Conservation (phyloP, 2,113 vertebrate species). For the Bubo bubo region DNA sequence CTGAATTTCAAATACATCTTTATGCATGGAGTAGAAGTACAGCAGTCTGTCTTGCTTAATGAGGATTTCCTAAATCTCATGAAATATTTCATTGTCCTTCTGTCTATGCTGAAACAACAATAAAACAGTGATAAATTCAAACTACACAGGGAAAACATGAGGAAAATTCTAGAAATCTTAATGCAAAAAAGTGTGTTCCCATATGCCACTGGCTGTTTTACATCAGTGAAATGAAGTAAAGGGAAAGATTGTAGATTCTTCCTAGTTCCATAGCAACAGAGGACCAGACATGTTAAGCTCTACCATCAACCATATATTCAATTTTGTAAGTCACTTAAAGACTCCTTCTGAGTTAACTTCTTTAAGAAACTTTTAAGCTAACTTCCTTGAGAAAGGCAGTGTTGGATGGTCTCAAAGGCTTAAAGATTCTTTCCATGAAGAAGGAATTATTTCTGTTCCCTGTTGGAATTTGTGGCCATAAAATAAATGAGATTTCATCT, state of each 20-base stretch:
- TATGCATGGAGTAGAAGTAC: neutral
- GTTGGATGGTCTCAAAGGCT: neutral
- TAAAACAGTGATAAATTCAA: neutral
- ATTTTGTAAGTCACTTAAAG: neutral
- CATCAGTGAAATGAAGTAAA: neutral
- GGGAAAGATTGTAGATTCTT: neutral
- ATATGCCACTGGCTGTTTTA: neutral
- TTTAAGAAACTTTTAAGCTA: neutral
- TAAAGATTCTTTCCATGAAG: neutral
- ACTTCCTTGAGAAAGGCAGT: neutral
- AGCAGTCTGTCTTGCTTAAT: neutral
- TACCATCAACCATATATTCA: neutral
- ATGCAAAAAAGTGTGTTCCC: neutral
- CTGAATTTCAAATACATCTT: neutral
- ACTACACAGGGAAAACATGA: neutral
- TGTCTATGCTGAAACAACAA: neutral
- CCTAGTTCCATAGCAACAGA: neutral
- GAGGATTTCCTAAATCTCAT: neutral
- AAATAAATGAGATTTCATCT: constrained; percentile 37
- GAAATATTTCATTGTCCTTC: neutral
- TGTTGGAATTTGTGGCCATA: neutral
- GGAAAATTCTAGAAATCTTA: neutral
- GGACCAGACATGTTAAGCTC: neutral
- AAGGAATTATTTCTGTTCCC: neutral
- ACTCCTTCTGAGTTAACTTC: neutral